Evolutionary conservation across 2,888 invertebrate genomes (phyloP).

Genomic region (Drosophila bunnanda): DNA sequence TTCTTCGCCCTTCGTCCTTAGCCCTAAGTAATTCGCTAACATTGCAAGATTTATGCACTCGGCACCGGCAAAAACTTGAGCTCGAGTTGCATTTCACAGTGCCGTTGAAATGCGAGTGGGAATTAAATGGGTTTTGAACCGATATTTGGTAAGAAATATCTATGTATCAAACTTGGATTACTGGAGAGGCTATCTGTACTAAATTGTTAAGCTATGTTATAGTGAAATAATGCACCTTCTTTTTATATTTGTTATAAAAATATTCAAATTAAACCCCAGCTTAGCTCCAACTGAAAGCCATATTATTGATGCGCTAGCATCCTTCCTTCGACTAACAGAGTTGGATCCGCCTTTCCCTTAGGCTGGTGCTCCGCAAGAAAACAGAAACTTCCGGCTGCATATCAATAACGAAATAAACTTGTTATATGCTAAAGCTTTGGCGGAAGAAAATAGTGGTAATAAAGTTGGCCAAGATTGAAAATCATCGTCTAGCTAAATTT

Average conservation of each 20-base stretch:
- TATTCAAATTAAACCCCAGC: neutral
- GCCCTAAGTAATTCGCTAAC: conserved; percentile 71
- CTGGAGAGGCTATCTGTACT: neutral
- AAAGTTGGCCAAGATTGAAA: conserved; percentile 19
- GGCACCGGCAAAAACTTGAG: conserved; percentile 46
- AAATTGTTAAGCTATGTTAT: neutral
- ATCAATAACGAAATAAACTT: conserved; percentile 66
- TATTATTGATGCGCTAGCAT: neutral
- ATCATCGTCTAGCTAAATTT: conserved; percentile 21
- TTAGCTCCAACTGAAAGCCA: too few relatives aligned
- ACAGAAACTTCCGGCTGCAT: conserved; percentile 56
- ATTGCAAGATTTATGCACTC: conserved; percentile 70
- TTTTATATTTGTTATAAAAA: neutral
- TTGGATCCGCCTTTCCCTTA: neutral
- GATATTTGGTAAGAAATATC: conserved; percentile 9
- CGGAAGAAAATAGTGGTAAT: conserved; percentile 3
- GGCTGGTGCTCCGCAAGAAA: conserved; percentile 18
- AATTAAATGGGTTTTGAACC: conserved; percentile 59
- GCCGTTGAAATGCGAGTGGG: conserved; percentile 57
- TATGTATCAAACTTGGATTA: conserved; percentile 21
- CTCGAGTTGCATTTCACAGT: conserved; percentile 47
- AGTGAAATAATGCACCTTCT: too few relatives aligned
- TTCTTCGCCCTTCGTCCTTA: conserved; percentile 49
- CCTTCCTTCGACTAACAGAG: neutral
- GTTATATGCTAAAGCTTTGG: conserved; percentile 36